These are phyloP conservation scores for Agapornis canus DNA, from an alignment of 2,797 vertebrate species.

Conservation along the genomic window DNA sequence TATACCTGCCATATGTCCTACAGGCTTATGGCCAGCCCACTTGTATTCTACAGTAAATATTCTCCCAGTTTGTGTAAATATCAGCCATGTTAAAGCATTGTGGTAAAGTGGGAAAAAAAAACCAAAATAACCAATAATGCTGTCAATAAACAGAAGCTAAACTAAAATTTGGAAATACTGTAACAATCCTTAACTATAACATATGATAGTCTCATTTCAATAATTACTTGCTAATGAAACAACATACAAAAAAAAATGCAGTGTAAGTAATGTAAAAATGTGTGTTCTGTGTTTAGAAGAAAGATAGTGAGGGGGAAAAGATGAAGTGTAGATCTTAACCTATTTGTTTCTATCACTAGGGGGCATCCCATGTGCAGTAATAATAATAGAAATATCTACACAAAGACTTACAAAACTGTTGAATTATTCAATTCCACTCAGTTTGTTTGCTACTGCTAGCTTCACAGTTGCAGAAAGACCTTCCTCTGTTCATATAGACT, in stretches of 20 bases:
- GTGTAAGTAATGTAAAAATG: neutral
- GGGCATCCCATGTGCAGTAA: conserved; percentile 34
- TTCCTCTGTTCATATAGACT: neutral
- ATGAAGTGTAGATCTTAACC: neutral
- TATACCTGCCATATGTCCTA: neutral
- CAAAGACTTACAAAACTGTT: neutral
- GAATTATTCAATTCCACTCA: neutral
- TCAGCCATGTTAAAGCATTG: neutral
- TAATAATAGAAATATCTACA: neutral
- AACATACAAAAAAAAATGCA: neutral
- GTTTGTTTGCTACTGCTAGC: neutral
- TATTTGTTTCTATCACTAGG: conserved; percentile 44
- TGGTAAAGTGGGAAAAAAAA: neutral
- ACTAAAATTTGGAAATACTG: neutral
- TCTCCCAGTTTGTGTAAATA: neutral
- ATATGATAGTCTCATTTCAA: neutral
- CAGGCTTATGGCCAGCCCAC: neutral
- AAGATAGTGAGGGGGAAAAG: neutral
- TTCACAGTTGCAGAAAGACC: neutral
- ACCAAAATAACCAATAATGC: neutral
- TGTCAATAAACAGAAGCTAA: neutral
- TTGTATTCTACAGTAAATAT: neutral
- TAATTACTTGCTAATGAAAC: neutral
- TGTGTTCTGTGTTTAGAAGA: neutral
- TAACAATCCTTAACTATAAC: neutral